Percentiles rank a stretch among this genome's conserved stretches.
phyloP scores from a whole-genome alignment of 2,888 invertebrate genomes.

The Rhodophaea formosa region DNA sequence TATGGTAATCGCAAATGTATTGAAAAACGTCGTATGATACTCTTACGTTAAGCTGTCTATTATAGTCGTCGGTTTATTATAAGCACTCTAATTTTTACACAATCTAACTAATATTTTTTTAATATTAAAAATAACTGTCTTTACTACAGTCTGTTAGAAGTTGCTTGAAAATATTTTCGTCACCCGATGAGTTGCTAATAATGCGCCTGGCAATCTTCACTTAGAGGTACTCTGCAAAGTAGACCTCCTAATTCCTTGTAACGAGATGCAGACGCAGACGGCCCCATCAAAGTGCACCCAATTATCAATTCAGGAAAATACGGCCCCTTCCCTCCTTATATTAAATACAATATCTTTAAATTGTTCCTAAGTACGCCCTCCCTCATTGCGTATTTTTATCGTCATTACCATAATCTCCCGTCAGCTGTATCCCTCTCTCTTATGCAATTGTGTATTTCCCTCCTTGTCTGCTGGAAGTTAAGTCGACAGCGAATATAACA shows the following conservation, averaged over 20 bases:
- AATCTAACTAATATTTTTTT: too few relatives aligned
- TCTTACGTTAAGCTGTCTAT: too few relatives aligned
- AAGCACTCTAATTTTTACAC: too few relatives aligned
- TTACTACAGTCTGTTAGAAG: too few relatives aligned
- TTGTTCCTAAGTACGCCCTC: slow-evolving; percentile 75
- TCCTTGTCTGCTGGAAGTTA: slow-evolving; percentile 49
- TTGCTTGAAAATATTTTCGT: not conserved
- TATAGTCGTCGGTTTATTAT: too few relatives aligned
- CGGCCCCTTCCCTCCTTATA: slow-evolving; percentile 58
- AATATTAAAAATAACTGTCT: too few relatives aligned
- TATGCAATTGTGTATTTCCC: slow-evolving; percentile 30
- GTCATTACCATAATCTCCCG: slow-evolving; percentile 74
- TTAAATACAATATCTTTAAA: slow-evolving; percentile 80
- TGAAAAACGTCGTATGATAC: too few relatives aligned
- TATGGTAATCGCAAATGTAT: too few relatives aligned
- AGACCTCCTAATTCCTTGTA: not conserved
- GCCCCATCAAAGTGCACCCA: slow-evolving; percentile 58
- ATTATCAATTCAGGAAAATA: slow-evolving; percentile 70
- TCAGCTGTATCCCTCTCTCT: slow-evolving; percentile 47
- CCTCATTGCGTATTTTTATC: slow-evolving; percentile 74
- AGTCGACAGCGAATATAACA: slow-evolving; percentile 61
- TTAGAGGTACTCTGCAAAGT: not conserved
- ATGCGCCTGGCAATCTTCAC: not conserved
- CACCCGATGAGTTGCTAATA: not conserved
- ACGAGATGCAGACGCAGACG: slow-evolving; percentile 20